Evolutionary conservation across 2,113 vertebrate genomes (phyloP), one percentile per base, ranked within the genome.

Genomic region (Cochlearius cochlearius): DNA sequence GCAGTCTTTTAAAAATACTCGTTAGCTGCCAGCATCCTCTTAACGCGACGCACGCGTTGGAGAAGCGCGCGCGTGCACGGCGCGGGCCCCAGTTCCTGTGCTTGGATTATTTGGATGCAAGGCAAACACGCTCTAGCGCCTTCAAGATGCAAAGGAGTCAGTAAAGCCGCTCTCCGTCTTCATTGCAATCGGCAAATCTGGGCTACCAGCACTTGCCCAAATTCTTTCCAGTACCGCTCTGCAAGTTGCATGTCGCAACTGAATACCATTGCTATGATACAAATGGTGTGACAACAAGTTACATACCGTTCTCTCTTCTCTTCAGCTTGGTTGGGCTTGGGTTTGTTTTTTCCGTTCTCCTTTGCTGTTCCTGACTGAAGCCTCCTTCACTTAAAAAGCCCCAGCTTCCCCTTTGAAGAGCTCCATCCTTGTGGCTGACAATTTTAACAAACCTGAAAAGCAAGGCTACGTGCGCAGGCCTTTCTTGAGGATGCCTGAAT

Each of bases 41-140:
- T 20, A 82, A 29, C 12, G 39, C 11, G 36, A 13, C 79, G 16
- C 23, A 6, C 60, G 5, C 10, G 1, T 18, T 2, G 27, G 25
- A 43, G 16, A 34, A 49, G 23, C 0, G 20, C n/a, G 21, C 7
- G 7, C 1, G 0, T 11, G n/a, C 27, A 2, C 15, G 20, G 32
- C 66, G 53, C 2, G 11, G 53, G 55, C 67, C 59, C 68, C 19
- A 5, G 27, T 41, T 60, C 13, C 1, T 2, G 19, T 7, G 17
- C 26, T 56, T 32, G 36, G 18, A 12, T 82, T 39, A 26, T 26
- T 87, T 30, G 23, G 15, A 18, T 34, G 19, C 34, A 60, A 91
- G 11, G 16, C 19, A 52, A 86, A 73, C 7, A 8, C 5, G 2
- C 5, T 34, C 29, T 3, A 39, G 29, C 13, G 3, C 27, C 19